Percentiles rank a stretch among this genome's conserved stretches.
Conservation (phyloP, 1,140 invertebrate genomes). For the Zaprionus ornatus region DNA sequence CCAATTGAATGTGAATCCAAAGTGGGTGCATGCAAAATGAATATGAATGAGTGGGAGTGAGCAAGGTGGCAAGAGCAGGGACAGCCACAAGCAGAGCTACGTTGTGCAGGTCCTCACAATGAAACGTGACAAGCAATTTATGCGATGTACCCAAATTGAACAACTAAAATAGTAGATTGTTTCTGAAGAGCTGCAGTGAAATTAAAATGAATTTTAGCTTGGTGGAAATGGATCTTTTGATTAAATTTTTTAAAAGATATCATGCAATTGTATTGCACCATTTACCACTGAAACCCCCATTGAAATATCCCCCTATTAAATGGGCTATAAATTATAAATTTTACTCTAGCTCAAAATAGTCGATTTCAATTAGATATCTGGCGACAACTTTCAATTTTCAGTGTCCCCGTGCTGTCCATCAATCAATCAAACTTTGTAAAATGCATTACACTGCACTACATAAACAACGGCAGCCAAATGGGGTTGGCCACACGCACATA, state of each 20-base stretch:
- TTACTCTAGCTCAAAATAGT: conserved; percentile 15
- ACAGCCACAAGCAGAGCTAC: conserved; percentile 33
- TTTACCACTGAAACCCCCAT: background rate
- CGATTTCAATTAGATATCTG: conserved; percentile 51
- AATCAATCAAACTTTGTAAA: conserved; percentile 61
- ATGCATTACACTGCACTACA: conserved; percentile 42
- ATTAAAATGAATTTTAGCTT: background rate
- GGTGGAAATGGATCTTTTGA: background rate
- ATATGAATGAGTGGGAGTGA: conserved; percentile 33
- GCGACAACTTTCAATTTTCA: conserved; percentile 57
- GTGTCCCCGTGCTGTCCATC: conserved; percentile 41
- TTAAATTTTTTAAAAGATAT: background rate
- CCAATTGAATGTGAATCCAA: conserved; percentile 75
- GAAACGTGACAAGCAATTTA: conserved; percentile 59
- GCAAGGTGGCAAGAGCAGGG: background rate
- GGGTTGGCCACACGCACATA: conserved; percentile 50
- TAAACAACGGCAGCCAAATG: conserved; percentile 41
- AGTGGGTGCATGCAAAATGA: conserved; percentile 47
- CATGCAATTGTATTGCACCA: background rate
- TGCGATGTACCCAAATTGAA: conserved; percentile 2
- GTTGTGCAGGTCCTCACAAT: conserved; percentile 50
- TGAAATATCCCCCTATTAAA: background rate
- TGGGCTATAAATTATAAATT: conserved; percentile 18
- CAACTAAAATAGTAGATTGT: conserved; percentile 6
- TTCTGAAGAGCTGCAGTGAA: background rate